Evolutionary conservation across 2,113 vertebrate species (phyloP), one percentile per base, ranked within the genome.

Genomic region (Albula goreensis): DNA sequence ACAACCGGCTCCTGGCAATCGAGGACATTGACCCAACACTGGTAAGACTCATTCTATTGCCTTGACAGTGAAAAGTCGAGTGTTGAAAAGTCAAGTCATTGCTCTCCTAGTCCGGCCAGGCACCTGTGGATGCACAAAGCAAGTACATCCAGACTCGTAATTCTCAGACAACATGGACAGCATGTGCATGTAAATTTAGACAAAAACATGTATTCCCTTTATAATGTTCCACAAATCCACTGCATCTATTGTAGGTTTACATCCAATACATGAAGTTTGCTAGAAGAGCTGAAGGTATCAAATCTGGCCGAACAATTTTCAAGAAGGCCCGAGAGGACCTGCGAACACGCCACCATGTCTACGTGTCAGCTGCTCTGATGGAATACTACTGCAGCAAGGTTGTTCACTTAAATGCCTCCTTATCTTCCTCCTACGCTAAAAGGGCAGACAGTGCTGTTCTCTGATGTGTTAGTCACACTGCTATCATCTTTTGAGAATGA

Each of bases 231-330:
- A 15, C 3, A 19, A 22, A 15, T 19, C 17, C 4, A 19, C 22
- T 66, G 15, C 48, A 12, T 19, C 82, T 15, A 70, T 78, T 12
- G 10, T 79, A 97, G 97, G 97, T 99, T 89, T 99, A 99, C 91
- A 99, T 98, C 91, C 98, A 99, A 80, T 99, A 99, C 88, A 99
- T 99, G 98, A 99, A 99, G 94, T 99, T 99, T 90, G 98, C 98
- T 81, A 97, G 98, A 90, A 95, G 98, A 94, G 98, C 98, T 15
- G 98, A 99, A 94, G 98, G 98, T 83, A 99, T 99, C 90, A 99
- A 99, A 91, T 97, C 97, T 2, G 98, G 98, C 84, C 96, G 98
- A 85, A 95, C 97, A 94, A 99, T 99, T 93, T 99, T 99, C 93
- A 99, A 99, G 93, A 99, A 99, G 87, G 98, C 98, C n/a, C 92